Base-by-base conservation (phyloP, 2,797 vertebrate genomes). In the Melanotaenia trifasciata region DNA sequence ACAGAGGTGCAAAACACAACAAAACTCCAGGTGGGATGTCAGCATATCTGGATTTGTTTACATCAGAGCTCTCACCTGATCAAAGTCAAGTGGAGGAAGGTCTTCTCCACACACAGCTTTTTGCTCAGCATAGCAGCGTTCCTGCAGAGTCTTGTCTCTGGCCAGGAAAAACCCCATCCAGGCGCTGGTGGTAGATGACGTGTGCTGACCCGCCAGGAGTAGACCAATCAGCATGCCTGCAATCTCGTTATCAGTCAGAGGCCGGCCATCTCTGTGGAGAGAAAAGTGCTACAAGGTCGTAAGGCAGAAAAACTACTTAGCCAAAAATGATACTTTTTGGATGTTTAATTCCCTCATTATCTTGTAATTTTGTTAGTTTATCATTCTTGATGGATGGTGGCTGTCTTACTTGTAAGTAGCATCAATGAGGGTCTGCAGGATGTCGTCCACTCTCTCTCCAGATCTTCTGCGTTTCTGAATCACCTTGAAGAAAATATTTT, bases 111-210 rank as follows among this genome's bases (percentile, higher is more conserved):
- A 96, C 18, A 95, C 95, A 0, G 90, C 83, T 74, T 87, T 97
- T 91, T 99, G 98, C 78, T 99, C 98, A 0, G 87, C 90, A 1
- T 93, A 97, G 93, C 98, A 99, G 80, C 92, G 94, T 0, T 95
- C 90, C 93, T 99, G 98, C 36, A 98, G 74, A 0, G 85, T n/a
- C 76, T 93, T 94, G 82, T 99, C 94, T 73, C 86, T 93, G 64
- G 97, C 96, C 77, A 99, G 78, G 91, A 97, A 99, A 94, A 99
- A 99, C 30, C 97, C 98, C 76, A 99, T 81, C 97, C 98, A 99
- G 71, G 98, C 89, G 1, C 97, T 98, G 51, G 98, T 99, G 84
- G 98, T 99, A 78, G 98, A 99, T 38, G 97, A 99, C 0, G 98
- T 99, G 91, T 99, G 98, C 92, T 99, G 98, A 20, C 98, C 98